phyloP scores from a whole-genome alignment of 2,888 invertebrate species.

The Drosophila anomalata region DNA sequence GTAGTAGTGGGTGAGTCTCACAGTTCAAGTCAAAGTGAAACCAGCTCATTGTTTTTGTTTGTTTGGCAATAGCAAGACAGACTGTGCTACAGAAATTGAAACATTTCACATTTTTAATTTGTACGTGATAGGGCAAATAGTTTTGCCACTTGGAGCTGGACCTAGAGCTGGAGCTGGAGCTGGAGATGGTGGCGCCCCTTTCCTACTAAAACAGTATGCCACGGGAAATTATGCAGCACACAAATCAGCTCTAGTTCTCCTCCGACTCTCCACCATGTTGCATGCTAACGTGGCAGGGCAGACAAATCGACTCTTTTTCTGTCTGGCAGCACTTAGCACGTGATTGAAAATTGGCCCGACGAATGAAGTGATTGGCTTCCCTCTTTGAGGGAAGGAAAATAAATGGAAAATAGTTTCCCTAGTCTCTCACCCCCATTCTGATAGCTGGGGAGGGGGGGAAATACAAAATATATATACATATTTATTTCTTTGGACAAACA shows the following conservation, averaged over 20 bases:
- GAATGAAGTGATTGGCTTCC: constrained; percentile 73
- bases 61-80: constrained; percentile 18
- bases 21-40: constrained; percentile 13
- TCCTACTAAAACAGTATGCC: constrained; percentile 45
- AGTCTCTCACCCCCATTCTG: not conserved
- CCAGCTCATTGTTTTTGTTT: constrained; percentile 13
- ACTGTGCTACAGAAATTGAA: constrained; percentile 68
- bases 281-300: constrained; percentile 68
- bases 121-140: constrained; percentile 82
- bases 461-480: constrained; percentile 29
- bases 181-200: not conserved
- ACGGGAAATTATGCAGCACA: constrained; percentile 58
- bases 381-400: constrained; percentile 5
- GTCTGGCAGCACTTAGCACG: constrained; percentile 78
- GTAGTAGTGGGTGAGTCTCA: no score
- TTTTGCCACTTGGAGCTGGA: constrained; percentile 63
- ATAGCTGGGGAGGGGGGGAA: constrained; percentile 12
- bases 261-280: constrained; percentile 34
- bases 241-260: constrained; percentile 63
- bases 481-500: constrained; percentile 34
- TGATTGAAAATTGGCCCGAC: constrained; percentile 76
- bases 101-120: constrained; percentile 82
- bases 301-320: constrained; percentile 66
- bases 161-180: constrained; percentile 29
- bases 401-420: constrained; percentile 27